Conservation (phyloP, 2,888 invertebrate species). For the Tetramorium bicarinatum region DNA sequence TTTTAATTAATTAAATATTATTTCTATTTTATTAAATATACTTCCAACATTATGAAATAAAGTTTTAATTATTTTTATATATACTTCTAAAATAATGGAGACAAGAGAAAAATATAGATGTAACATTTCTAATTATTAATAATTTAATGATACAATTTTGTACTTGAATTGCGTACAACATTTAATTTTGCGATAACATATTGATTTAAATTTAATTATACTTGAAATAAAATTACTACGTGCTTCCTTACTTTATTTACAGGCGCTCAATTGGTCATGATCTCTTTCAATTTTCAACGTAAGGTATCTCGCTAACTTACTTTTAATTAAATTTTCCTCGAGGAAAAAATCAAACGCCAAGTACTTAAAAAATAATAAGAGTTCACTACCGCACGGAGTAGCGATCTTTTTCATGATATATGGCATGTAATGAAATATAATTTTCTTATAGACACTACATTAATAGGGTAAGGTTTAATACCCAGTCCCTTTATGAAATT, state of each 20-base stretch:
- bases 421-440: not conserved
- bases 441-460: conserved; percentile 1
- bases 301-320: conserved; percentile 11
- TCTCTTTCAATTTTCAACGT: not conserved
- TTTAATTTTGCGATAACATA: conserved; percentile 5
- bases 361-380: conserved; percentile 17
- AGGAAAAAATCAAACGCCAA: conserved; percentile 21
- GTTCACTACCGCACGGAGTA: not conserved
- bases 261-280: not conserved
- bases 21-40: not conserved
- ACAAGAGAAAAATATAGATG: not conserved
- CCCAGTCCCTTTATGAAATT: conserved; percentile 14
- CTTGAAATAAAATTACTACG: not conserved
- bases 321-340: conserved; percentile 1
- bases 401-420: not conserved
- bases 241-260: not conserved
- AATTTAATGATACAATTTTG: not conserved
- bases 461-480: conserved; percentile 29
- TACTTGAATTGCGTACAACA: not conserved
- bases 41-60: not conserved
- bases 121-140: not conserved
- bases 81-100: not conserved
- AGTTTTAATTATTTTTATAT: conserved; percentile 26
- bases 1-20: conserved; percentile 8
- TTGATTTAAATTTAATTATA: conserved; percentile 28